Percentiles rank a stretch among this genome's conserved stretches.
Conservation (phyloP, 2,888 invertebrate genomes). For the Pseudolycoriella hygida region DNA sequence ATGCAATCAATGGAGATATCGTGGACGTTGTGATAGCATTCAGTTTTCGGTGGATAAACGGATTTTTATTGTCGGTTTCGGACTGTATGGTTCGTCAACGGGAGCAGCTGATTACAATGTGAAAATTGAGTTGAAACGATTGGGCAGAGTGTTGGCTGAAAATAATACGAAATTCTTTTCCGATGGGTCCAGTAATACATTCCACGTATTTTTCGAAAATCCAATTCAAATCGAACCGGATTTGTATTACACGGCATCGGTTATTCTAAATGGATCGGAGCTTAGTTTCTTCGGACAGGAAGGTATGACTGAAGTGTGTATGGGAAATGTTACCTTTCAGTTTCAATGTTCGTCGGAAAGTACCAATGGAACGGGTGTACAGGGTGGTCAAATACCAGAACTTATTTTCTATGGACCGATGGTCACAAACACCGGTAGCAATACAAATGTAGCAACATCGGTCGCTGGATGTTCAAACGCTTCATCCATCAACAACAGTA, state of each 20-base stretch:
- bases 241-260: conserved; percentile 89
- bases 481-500: too few species aligned
- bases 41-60: conserved; percentile 91
- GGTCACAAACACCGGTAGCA: conserved; percentile 19
- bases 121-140: conserved; percentile 80
- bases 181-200: conserved; percentile 90
- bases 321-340: conserved; percentile 87
- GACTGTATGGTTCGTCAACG: conserved; percentile 88
- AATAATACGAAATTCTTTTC: conserved; percentile 89
- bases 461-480: too few species aligned
- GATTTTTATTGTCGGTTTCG: conserved; percentile 91
- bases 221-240: conserved; percentile 82
- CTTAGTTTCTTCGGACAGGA: conserved; percentile 95
- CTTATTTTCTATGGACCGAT: conserved; percentile 87
- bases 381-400: conserved; percentile 95
- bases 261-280: conserved; percentile 81
- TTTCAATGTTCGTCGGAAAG: conserved; percentile 95
- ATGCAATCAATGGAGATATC: conserved; percentile 93
- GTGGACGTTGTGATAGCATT: conserved; percentile 91
- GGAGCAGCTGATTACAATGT: conserved; percentile 91
- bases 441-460: background rate
- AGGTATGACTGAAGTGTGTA: conserved; percentile 84
- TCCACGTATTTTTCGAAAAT: conserved; percentile 69
- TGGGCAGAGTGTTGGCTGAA: conserved; percentile 76
- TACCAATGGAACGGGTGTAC: conserved; percentile 93